phyloP scores from a whole-genome alignment of 2,797 vertebrate genomes.

The Thripadectes ignobilis region DNA sequence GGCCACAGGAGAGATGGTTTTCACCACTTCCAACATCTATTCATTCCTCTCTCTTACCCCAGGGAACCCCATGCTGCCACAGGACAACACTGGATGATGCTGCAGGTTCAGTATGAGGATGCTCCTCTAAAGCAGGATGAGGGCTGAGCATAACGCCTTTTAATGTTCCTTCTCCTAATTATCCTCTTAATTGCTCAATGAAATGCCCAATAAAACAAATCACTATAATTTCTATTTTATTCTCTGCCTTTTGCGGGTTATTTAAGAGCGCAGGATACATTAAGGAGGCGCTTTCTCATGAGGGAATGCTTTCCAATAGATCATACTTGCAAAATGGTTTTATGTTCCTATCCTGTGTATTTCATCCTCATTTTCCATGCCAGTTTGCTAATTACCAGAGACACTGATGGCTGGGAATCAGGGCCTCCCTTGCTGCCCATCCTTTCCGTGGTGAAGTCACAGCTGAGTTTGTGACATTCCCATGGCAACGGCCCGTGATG shows the following conservation, averaged over 20 bases:
- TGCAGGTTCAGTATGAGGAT: background rate
- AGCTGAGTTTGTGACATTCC: conserved; percentile 58
- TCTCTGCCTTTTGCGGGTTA: background rate
- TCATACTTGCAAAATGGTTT: background rate
- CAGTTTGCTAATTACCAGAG: conserved; percentile 22
- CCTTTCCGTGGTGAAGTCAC: conserved; percentile 25
- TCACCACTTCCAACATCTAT: background rate
- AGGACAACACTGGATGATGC: accelerated
- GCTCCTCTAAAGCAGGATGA: background rate
- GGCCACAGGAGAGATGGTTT: accelerated
- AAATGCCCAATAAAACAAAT: conserved; percentile 65
- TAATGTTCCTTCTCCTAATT: conserved; percentile 31
- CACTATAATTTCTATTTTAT: conserved; percentile 2
- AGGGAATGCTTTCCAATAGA: conserved; percentile 36
- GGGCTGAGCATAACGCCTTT: background rate
- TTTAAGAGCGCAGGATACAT: conserved; percentile 12
- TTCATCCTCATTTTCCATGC: conserved; percentile 19
- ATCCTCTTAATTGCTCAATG: conserved; percentile 63
- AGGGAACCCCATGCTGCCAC: accelerated
- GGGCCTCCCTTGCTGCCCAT: background rate
- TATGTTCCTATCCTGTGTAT: background rate
- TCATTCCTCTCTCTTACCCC: background rate
- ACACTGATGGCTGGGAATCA: background rate
- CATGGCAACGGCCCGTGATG: conserved; percentile 47
- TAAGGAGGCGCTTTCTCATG: conserved; percentile 10